Evolutionary conservation across 2,113 vertebrate genomes (phyloP).

Genomic region (Cyphomyrus plagiostoma): DNA sequence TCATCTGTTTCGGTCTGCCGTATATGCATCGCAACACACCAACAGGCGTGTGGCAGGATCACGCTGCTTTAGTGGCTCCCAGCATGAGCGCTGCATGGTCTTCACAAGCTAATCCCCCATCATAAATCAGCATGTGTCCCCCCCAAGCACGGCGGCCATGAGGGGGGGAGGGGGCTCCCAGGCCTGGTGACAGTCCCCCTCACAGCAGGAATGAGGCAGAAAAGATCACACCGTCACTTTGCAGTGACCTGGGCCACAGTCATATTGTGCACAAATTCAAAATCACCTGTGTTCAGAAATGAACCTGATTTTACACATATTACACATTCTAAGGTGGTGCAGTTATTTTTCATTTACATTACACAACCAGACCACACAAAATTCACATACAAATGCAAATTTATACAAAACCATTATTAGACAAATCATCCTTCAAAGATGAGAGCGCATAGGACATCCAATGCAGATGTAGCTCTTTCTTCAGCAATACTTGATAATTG

Average conservation of each 20-base stretch:
- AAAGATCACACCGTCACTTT: not conserved
- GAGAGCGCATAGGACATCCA: not conserved
- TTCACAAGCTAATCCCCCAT: not conserved
- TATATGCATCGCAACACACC: not conserved
- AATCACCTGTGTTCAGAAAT: not conserved
- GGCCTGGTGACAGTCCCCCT: not conserved
- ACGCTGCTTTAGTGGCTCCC: not conserved
- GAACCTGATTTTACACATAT: not conserved
- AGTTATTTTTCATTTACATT: not conserved
- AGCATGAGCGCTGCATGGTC: slow-evolving; percentile 3
- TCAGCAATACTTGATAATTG: not conserved
- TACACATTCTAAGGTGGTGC: not conserved
- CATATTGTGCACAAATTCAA: not conserved
- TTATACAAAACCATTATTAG: not conserved
- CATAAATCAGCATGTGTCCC: not conserved
- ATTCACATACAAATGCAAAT: not conserved
- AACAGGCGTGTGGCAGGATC: not conserved
- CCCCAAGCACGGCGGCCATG: not conserved
- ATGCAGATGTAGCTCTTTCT: not conserved
- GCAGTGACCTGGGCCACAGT: not conserved
- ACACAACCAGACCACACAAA: not conserved
- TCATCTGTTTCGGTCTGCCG: not conserved
- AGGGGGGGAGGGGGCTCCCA: not conserved
- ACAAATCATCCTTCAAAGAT: not conserved
- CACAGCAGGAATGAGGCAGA: not conserved